Conservation (phyloP, 2,113 vertebrate genomes). For the Scomber scombrus region DNA sequence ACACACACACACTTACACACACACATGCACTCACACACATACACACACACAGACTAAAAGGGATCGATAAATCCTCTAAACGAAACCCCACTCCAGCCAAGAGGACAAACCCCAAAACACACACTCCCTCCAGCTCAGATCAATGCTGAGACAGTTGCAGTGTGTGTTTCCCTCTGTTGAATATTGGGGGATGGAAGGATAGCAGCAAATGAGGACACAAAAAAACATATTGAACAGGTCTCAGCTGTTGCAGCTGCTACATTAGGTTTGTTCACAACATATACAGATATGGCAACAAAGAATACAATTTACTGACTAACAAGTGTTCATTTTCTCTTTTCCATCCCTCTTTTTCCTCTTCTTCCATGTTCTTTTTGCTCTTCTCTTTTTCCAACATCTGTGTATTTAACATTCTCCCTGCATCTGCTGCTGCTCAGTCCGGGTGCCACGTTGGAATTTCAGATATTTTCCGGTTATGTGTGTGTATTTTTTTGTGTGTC, state of each 20-base stretch:
- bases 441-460: constrained; percentile 79
- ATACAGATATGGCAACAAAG: constrained; percentile 14
- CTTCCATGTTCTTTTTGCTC: constrained; percentile 3
- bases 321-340: constrained; percentile 5
- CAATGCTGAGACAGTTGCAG: constrained; percentile 61
- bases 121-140: constrained; percentile 62
- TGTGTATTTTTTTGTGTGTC: constrained; percentile 38
- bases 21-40: not conserved
- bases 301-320: not conserved
- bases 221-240: constrained; percentile 23
- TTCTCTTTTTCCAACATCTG: constrained; percentile 69
- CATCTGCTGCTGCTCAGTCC: constrained; percentile 77
- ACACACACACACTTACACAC: constrained; percentile 17
- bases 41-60: constrained; percentile 39
- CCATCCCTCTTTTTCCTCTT: not conserved
- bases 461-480: constrained; percentile 76
- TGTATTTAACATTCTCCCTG: constrained; percentile 45
- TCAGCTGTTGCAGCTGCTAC: constrained; percentile 33
- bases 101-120: constrained; percentile 43
- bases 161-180: constrained; percentile 36
- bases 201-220: constrained; percentile 13
- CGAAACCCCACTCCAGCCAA: constrained; percentile 62
- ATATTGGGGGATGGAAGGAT: constrained; percentile 18
- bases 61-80: constrained; percentile 73
- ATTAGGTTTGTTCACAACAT: constrained; percentile 8